A percentile compares a stretch with the other conserved stretches of the same genome.
Evolutionary conservation across 2,113 vertebrate species (phyloP).

Genomic region (Piprites chloris): DNA sequence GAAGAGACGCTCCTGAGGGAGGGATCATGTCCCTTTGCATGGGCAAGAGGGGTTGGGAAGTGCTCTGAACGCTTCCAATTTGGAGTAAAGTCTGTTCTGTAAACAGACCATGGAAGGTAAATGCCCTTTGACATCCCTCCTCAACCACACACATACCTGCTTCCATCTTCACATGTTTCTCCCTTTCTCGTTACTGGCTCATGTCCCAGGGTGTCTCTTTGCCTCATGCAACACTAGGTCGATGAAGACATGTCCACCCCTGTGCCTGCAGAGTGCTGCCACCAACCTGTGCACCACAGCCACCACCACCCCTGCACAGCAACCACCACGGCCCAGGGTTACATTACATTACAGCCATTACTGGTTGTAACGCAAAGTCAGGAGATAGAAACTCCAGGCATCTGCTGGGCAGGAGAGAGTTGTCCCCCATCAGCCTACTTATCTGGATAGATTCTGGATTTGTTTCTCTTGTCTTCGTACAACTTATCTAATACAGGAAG

Average conservation of each 20-base stretch:
- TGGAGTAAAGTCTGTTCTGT: background rate
- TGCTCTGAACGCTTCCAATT: background rate
- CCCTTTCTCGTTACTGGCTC: background rate
- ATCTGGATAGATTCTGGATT: background rate
- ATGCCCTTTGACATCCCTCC: background rate
- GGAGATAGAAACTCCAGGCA: background rate
- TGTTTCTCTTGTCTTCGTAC: background rate
- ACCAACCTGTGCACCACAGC: background rate
- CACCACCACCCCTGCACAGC: background rate
- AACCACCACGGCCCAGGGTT: fast-evolving
- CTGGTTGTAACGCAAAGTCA: too few species aligned
- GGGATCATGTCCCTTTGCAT: background rate
- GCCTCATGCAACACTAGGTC: background rate
- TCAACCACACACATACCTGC: fast-evolving
- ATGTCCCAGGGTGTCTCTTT: background rate
- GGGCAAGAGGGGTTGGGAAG: background rate
- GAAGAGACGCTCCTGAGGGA: background rate
- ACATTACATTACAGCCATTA: too few species aligned
- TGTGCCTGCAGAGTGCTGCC: background rate
- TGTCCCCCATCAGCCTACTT: background rate
- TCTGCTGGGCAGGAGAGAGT: background rate
- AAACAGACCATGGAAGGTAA: background rate
- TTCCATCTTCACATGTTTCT: background rate
- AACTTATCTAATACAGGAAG: background rate
- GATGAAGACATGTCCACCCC: fast-evolving